Percentiles rank a stretch among this genome's conserved stretches.
phyloP scores from a whole-genome alignment of 2,113 vertebrate genomes.

The Sinocyclocheilus rhinocerous region DNA sequence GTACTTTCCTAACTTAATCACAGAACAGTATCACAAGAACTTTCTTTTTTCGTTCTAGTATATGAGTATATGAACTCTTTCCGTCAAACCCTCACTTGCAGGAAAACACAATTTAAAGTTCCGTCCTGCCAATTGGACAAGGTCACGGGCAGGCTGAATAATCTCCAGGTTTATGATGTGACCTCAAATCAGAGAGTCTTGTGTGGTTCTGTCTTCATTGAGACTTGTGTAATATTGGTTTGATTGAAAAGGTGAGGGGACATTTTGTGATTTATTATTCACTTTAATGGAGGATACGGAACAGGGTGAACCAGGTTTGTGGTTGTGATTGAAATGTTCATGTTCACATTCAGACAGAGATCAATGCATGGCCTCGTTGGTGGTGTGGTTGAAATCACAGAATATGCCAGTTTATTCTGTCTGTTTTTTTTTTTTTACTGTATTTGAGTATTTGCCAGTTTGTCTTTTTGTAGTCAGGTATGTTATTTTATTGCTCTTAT shows the following conservation, averaged over 20 bases:
- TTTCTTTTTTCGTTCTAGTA: background rate
- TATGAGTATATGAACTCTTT: no score
- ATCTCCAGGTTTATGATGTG: constrained; percentile 39
- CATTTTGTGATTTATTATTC: constrained; percentile 38
- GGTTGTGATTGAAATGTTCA: background rate
- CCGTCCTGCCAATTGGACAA: background rate
- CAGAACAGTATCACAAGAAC: background rate
- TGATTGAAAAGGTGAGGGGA: constrained; percentile 16
- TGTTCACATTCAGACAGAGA: constrained; percentile 21
- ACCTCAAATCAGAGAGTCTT: background rate
- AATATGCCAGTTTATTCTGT: background rate
- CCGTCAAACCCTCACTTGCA: no score
- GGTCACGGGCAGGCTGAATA: constrained; percentile 15
- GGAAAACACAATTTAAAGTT: constrained; percentile 19
- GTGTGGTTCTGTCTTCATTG: constrained; percentile 29
- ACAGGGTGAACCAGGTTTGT: background rate
- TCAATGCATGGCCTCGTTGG: background rate
- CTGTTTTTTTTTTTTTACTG: background rate
- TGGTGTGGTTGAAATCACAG: no score
- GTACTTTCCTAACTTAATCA: background rate
- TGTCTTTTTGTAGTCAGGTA: constrained; percentile 26
- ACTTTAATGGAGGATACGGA: constrained; percentile 2
- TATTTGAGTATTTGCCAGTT: constrained; percentile 37
- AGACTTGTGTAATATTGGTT: background rate
- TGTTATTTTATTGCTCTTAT: constrained; percentile 14